Evolutionary conservation across 2,797 vertebrate species (phyloP).

Genomic region (Schizothorax lantsangensis): DNA sequence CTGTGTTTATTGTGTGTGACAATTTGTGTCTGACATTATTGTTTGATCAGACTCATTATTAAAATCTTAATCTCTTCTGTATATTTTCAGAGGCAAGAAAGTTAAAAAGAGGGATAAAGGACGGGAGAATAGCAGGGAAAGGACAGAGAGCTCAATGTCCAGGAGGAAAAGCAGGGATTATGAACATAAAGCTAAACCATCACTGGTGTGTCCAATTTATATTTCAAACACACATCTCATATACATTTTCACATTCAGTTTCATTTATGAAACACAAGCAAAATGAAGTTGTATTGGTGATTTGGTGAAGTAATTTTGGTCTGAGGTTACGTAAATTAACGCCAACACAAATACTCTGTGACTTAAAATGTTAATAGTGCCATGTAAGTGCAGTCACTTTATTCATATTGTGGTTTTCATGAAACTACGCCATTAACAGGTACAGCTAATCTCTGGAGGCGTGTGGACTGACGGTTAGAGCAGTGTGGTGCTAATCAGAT

Average conservation of each 20-base stretch:
- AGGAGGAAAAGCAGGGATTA: constrained; percentile 88
- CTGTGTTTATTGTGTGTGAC: neutral
- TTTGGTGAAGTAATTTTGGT: neutral
- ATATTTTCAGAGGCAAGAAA: constrained; percentile 84
- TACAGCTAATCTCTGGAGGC: neutral
- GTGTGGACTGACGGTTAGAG: neutral
- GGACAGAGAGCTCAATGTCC: constrained; percentile 82
- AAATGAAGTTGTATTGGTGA: neutral
- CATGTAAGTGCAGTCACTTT: neutral
- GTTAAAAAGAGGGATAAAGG: constrained; percentile 85
- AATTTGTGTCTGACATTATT: neutral
- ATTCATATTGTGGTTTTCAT: neutral
- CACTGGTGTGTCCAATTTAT: constrained; percentile 74
- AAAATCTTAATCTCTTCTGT: constrained; percentile 15
- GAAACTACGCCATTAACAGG: constrained; percentile 7
- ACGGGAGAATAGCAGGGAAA: constrained; percentile 82
- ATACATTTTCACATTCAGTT: neutral
- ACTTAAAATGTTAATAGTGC: neutral
- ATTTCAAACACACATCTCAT: neutral
- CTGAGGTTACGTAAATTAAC: neutral
- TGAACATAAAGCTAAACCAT: constrained; percentile 71
- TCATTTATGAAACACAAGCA: neutral
- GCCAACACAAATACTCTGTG: neutral
- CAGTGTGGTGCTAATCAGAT: neutral
- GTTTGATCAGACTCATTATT: no score